Base-by-base conservation (phyloP, 2,113 vertebrate species). In the Caranx melampygus region DNA sequence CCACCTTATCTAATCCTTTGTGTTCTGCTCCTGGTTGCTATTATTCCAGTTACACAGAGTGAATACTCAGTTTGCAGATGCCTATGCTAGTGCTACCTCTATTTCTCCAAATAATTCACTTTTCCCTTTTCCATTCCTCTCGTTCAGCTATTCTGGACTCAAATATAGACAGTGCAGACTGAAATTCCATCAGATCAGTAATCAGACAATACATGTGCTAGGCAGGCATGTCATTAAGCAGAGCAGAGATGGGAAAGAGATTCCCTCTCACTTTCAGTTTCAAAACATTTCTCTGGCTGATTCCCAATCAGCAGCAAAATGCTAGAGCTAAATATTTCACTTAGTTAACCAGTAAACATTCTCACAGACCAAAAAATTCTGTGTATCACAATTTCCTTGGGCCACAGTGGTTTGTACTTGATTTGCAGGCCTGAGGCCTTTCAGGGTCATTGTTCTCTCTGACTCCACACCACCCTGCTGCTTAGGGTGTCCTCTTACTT, bases 131-230 rank as follows among this genome's bases (percentile, higher is more conserved):
- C 52, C 35, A 70, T 70, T 57, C 67, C 35, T 57, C 52, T 52
- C 26, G 35, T 37, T 70, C 35, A 33, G 52, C 52, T 44, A 31
- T 57, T n/a, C 52, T 70, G 35, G 37, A 70, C 67, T 40, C 34
- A 55, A 26, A 69, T 54, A 69, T 40, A 70, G 51, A 55, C 67
- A 70, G 26, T 13, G 14, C 4, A 40, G 57, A 55, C 52, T 55
- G 9, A 70, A 70, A 70, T 70, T n/a, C 49, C 66, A 69, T 55
- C 66, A 40, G 35, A 69, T 55, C 66, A 40, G 35, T 40, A n/a
- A 51, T 55, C 14, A 21, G 34, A 69, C 18, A n/a, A 55, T 55
- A 40, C 51, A 69, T 40, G 51, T 55, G 34, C 37, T 10, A 40
- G 66, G 49, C 20, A 54, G 47, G 66, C 47, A 20, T 54, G 15